Evolutionary conservation across 2,113 vertebrate species (phyloP).

Genomic region (Hylia prasina): DNA sequence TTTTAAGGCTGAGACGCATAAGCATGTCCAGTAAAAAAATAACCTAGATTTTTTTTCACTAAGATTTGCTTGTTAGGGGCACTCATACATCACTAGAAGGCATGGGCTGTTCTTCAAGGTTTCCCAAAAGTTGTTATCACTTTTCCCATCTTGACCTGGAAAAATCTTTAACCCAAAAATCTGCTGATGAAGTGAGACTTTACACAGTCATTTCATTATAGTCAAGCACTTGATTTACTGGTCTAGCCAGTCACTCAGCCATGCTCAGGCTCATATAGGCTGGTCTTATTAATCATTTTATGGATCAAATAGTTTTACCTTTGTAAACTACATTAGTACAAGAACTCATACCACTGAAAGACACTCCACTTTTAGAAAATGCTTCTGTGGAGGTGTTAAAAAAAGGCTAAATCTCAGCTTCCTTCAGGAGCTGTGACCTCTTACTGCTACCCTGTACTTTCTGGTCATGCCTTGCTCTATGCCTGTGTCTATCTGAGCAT

Average conservation of each 20-base stretch:
- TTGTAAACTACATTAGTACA: background rate
- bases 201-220: background rate
- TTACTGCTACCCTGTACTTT: background rate
- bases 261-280: background rate
- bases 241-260: background rate
- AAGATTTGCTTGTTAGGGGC: background rate
- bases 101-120: background rate
- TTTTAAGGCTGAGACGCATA: background rate
- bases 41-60: background rate
- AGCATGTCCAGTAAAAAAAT: background rate
- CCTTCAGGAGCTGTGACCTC: background rate
- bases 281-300: background rate
- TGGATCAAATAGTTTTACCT: background rate
- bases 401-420: background rate
- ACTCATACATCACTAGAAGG: background rate
- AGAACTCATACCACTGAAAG: background rate
- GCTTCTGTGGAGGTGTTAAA: background rate
- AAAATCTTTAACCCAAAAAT: background rate
- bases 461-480: background rate
- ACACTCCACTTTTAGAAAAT: background rate
- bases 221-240: background rate
- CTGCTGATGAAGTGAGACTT: background rate
- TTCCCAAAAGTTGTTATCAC: background rate
- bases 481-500: background rate
- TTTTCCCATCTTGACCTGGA: background rate